phyloP scores from a whole-genome alignment of 2,797 vertebrate species.

The Moxostoma hubbsi region DNA sequence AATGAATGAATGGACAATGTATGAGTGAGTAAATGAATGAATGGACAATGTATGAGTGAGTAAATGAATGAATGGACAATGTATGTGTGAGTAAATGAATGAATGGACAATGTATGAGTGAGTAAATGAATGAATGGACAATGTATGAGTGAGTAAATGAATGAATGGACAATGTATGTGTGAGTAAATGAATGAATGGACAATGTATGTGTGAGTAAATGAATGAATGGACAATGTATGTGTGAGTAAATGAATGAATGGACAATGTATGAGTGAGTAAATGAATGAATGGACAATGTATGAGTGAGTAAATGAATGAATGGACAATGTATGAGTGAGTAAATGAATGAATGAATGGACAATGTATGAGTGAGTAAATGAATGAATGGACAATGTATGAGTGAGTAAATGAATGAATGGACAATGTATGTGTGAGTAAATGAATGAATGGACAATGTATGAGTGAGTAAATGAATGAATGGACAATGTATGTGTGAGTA shows the following conservation, averaged over 20 bases:
- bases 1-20: not conserved
- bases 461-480: not conserved
- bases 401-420: not conserved
- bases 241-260: not conserved
- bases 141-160: not conserved
- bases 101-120: no score
- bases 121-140: not conserved
- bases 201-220: not conserved
- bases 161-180: no score
- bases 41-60: not conserved
- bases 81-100: not conserved
- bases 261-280: not conserved
- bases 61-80: not conserved
- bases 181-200: not conserved
- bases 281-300: not conserved
- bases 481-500: no score
- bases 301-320: not conserved
- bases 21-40: not conserved
- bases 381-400: no score
- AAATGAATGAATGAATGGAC: not conserved
- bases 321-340: no score
- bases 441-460: no score
- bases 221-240: no score
- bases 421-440: no score
- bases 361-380: not conserved